Base-by-base conservation (phyloP, 2,888 invertebrate species). In the Acanthococcus lagerstroemiae region DNA sequence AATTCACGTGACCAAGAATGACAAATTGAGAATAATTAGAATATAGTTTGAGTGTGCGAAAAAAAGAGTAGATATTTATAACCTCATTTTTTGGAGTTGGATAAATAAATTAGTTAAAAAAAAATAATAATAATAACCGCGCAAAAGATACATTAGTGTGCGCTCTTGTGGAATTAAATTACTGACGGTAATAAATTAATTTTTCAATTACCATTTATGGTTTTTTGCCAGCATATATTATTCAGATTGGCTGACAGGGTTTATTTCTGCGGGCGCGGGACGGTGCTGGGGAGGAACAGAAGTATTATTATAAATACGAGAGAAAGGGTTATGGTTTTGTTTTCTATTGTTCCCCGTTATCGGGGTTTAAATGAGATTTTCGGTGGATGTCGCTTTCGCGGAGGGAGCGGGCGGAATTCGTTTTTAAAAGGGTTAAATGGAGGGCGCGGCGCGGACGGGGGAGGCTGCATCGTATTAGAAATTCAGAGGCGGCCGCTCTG, bases 311-410 rank as follows among this genome's bases (percentile, higher is more conserved):
- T 52, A 52, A 30, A 61, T 52, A 52, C 61, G 50, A 52, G 37
- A 52, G 61, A 61, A 61, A 61, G 61, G 61, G 61, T 61, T 61
- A 61, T 54, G 54, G 61, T 61, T 61, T 61, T 61, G 52, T 61
- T 61, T 61, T 52, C 61, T 61, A 61, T 61, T 61, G 61, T 61
- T 61, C 61, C 52, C 30, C 52, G 61, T 61, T 61, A 61, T 61
- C 61, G 52, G 61, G 61, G 61, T 61, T 61, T 30, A 61, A 61
- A 61, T 61, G 61, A 61, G 61, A 61, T 61, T 52, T 61, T 61
- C 44, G 30, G 2, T 30, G 22, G 52, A 52, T 22, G 15, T 4
- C 52, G 52, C 52, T 21, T 21, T 24, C 22, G 24, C 24, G 22
- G 22, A 24, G 22, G 22, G 15, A 22, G 60, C 7, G 50, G 61